Percentiles rank a stretch among this genome's conserved stretches.
These are phyloP conservation scores for Drosophila elegans DNA, from an alignment of 1,140 invertebrate genomes.

Conservation along the genomic window DNA sequence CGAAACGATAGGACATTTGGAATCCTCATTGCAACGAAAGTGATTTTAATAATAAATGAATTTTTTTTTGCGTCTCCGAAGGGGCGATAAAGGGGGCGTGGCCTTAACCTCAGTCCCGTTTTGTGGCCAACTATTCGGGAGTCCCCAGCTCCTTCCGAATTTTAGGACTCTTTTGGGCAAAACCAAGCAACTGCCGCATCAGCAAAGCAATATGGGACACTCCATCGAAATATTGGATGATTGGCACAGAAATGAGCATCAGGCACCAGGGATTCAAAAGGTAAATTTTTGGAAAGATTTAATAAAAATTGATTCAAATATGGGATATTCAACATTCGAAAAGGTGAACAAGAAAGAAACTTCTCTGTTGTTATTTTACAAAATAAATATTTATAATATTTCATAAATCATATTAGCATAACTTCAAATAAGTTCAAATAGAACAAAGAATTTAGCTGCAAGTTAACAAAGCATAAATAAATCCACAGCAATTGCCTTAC, in stretches of 20 bases:
- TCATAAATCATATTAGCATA: too few species aligned
- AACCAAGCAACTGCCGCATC: slow-evolving; percentile 22
- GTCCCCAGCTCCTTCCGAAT: slow-evolving; percentile 1
- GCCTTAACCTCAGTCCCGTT: slow-evolving; percentile 26
- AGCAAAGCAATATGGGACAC: slow-evolving; percentile 16
- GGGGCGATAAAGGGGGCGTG: slow-evolving; percentile 17
- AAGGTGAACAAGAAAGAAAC: too few species aligned
- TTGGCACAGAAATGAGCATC: not conserved
- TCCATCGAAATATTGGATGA: slow-evolving; percentile 14
- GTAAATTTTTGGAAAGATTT: not conserved
- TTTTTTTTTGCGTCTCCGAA: slow-evolving; percentile 44
- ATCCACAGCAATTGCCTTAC: not conserved
- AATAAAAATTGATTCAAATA: not conserved
- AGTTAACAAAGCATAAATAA: not conserved
- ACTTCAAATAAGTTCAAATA: too few species aligned
- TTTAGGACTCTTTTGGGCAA: slow-evolving; percentile 39
- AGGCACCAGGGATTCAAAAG: not conserved
- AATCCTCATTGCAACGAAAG: slow-evolving; percentile 84
- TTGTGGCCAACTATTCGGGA: slow-evolving; percentile 30
- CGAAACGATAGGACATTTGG: slow-evolving; percentile 81
- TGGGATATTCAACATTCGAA: too few species aligned
- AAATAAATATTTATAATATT: too few species aligned
- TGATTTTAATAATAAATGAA: slow-evolving; percentile 84
- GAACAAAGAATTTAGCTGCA: not conserved
- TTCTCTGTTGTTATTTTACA: too few species aligned